A percentile compares a stretch with the other conserved stretches of the same genome.
Evolutionary conservation across 2,797 vertebrate genomes (phyloP).

Genomic region (Schizopygopsis pylzovi): DNA sequence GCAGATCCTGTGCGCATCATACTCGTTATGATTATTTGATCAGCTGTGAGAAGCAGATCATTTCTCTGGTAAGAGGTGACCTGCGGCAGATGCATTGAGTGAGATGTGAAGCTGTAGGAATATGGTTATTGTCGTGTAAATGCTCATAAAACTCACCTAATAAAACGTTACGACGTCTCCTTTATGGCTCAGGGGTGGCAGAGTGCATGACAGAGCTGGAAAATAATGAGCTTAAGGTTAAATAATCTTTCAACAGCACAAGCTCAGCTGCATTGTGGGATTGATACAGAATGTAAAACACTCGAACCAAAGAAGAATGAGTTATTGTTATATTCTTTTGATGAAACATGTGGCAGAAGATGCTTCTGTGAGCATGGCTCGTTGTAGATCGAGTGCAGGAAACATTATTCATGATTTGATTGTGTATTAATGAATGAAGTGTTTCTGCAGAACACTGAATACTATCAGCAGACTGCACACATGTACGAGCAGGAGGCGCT

Average conservation of each 20-base stretch:
- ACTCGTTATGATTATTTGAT: not conserved
- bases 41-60: not conserved
- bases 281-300: not conserved
- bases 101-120: not conserved
- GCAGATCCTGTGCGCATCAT: not conserved
- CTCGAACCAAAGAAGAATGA: not conserved
- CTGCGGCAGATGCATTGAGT: not conserved
- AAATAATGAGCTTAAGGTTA: too few relatives aligned
- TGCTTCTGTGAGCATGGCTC: not conserved
- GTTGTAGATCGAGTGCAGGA: not conserved
- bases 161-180: constrained; percentile 67
- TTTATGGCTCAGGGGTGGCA: too few relatives aligned
- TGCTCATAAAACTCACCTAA: constrained; percentile 67
- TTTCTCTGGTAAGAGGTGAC: not conserved
- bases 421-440: not conserved
- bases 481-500: constrained; percentile 85
- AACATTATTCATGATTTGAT: not conserved
- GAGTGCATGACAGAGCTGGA: constrained; percentile 50
- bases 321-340: not conserved
- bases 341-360: not conserved
- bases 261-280: not conserved
- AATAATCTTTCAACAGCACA: too few relatives aligned
- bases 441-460: constrained; percentile 83
- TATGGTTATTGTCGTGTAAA: constrained; percentile 68
- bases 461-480: constrained; percentile 86